Base-by-base conservation (phyloP, 2,113 vertebrate species). In the Callipepla squamata region DNA sequence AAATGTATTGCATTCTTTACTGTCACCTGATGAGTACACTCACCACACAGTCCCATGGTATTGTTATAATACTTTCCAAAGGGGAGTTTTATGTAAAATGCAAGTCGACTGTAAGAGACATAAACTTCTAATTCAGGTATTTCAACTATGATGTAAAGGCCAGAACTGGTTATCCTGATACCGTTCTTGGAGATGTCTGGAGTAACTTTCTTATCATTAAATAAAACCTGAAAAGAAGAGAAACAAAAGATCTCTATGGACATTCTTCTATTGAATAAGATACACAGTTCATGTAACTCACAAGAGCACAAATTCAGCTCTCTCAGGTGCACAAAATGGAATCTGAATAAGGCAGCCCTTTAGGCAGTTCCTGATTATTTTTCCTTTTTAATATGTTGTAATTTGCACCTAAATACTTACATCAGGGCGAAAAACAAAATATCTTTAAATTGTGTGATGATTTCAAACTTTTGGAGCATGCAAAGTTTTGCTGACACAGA, bases 1-100 rank as follows among this genome's bases (percentile, higher is more conserved):
- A 87, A 34, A 78, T 32, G 30, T 15, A 55, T 22, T 69, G 7
- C 18, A n/a, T 77, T 82, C 8, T 21, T 40, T 78, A 74, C 38
- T 84, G 47, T 65, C 55, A 78, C 25, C 22, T 65, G 48, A 77
- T 81, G 53, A 78, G 8, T 19, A 82, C 38, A 96, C 98, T 97
- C 94, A 98, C 98, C 98, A 93, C 98, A 98, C 42, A 98, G 97
- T 87, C 98, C 98, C 93, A 97, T 53, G 5, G 98, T 98, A 89
- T 98, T 98, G 66, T 96, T 94, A 38, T 81, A 91, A 96, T 98
- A 98, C 40, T 79, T 66, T 34, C 94, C 55, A 3, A 95, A 98
- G 40, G 98, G 97, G 40, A 98, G 95, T 72, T 96, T 92, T 90
- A 98, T 97, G 58, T 97, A 97, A 95, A 98, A 98, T 61, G 96